Percentiles rank a stretch among this genome's conserved stretches.
Conservation (phyloP, 2,797 vertebrate genomes). For the Hozukius guyotensis region DNA sequence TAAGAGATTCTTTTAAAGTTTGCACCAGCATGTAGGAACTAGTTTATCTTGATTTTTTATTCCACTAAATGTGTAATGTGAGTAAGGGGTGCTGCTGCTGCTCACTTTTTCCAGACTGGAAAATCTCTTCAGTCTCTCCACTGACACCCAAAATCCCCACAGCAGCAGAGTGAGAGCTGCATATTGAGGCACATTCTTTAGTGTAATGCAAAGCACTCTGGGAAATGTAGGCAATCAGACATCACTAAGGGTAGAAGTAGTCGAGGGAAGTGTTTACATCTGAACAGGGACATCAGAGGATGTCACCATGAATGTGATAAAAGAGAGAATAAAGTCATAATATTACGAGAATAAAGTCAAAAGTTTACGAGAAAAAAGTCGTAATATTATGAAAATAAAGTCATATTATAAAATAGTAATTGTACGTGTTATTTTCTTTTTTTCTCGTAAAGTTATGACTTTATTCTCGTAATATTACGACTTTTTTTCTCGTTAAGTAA, state of each 20-base stretch:
- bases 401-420: no score
- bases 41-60: slow-evolving; percentile 17
- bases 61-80: slow-evolving; percentile 34
- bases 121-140: slow-evolving; percentile 43
- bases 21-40: neutral
- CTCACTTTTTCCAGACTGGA: slow-evolving; percentile 68
- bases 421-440: no score
- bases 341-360: no score
- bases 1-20: neutral
- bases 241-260: neutral
- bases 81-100: slow-evolving; percentile 41
- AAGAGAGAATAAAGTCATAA: neutral
- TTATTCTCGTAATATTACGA: no score
- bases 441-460: no score
- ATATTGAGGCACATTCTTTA: slow-evolving; percentile 8
- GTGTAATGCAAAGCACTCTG: slow-evolving; percentile 5
- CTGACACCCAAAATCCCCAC: slow-evolving; percentile 14
- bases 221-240: neutral
- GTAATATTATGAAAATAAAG: no score
- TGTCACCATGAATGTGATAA: neutral
- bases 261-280: neutral
- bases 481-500: no score
- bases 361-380: no score
- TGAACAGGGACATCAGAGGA: neutral
- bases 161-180: neutral